Conservation (phyloP, 2,113 vertebrate species). For the Cinclus mexicanus region DNA sequence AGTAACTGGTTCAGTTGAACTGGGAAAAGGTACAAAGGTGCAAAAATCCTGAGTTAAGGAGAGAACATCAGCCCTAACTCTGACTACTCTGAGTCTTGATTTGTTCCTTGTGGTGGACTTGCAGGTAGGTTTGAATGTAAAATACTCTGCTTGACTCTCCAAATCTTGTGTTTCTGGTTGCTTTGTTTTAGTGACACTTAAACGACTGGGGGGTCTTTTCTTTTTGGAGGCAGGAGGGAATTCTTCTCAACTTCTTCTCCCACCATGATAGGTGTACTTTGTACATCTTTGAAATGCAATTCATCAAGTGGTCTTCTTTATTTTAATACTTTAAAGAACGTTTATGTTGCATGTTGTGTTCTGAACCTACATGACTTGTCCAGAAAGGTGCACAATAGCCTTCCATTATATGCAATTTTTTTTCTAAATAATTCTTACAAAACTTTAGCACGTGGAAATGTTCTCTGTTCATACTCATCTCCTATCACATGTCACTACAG, state of each 20-base stretch:
- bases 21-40: not conserved
- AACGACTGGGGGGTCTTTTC: not conserved
- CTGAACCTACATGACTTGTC: not conserved
- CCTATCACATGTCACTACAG: not conserved
- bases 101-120: constrained; percentile 11
- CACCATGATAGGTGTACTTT: not conserved
- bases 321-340: not conserved
- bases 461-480: not conserved
- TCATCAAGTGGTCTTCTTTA: not conserved
- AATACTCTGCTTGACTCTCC: not conserved
- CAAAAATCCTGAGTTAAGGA: constrained; percentile 54
- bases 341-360: not conserved
- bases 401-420: not conserved
- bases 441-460: not conserved
- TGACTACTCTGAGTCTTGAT: constrained; percentile 38
- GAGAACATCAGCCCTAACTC: constrained; percentile 69
- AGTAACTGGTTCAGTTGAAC: not conserved
- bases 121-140: constrained; percentile 60
- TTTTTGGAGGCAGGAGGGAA: not conserved
- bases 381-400: not conserved
- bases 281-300: not conserved
- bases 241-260: not conserved
- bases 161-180: not conserved
- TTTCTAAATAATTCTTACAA: not conserved
- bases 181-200: not conserved